Evolutionary conservation across 2,797 vertebrate species (phyloP), one percentile per base, ranked within the genome.

Genomic region (Xyrichtys novacula): DNA sequence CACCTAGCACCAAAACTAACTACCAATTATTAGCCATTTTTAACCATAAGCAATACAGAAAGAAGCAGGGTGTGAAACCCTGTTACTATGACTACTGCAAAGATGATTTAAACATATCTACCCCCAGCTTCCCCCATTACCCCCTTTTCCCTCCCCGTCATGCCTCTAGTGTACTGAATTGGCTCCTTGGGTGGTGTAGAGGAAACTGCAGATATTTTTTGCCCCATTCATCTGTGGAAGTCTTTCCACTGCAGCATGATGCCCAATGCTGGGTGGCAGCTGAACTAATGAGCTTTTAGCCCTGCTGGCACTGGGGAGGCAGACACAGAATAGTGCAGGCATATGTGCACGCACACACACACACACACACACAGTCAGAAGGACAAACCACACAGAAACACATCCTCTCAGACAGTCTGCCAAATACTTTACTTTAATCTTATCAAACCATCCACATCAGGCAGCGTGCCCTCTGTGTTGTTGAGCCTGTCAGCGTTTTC

Each of bases 341-440:
- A 73, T 65, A 44, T 44, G 47, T 60, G 8, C 26, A 7, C 31
- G 10, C 43, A 17, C 31, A 22, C 49, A 62, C 43, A 48, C 53
- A 48, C 47, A 23, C 15, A 40, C 49, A 60, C 46, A 36, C 50
- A 54, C 36, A 65, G n/a, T 34, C 55, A 80, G 22, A 73, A 76
- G 66, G 69, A 70, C 76, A 75, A 72, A 64, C 64, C 38, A 68
- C 66, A 84, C 65, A 78, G 50, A 83, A 72, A 81, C 73, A 84
- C 78, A 56, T 71, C 70, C 76, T 77, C 78, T 74, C 76, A 80
- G 83, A 81, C 90, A 85, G 91, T 81, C 91, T 94, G 90, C 93
- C 86, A 91, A 90, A 91, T 91, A 92, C 91, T 91, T 85, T 85
- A 74, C 90, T 92, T 92, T 95, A 95, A 95, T 95, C 94, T 96